Percentiles rank a stretch among this genome's conserved stretches.
These are phyloP conservation scores for Piaya cayana DNA, from an alignment of 2,113 vertebrate genomes.

Conservation along the genomic window DNA sequence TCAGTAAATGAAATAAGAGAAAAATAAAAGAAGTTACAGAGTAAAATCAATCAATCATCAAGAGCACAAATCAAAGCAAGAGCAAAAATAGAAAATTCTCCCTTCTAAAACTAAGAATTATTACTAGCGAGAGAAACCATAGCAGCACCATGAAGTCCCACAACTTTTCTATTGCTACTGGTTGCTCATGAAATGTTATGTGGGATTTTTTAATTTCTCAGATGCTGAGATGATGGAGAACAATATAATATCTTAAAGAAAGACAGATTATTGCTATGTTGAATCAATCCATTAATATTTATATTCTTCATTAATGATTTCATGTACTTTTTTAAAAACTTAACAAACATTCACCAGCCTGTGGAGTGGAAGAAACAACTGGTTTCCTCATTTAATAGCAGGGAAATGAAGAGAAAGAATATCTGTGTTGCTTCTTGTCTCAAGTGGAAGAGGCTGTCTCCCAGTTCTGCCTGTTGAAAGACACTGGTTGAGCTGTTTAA, in stretches of 20 bases:
- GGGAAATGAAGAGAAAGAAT: not conserved
- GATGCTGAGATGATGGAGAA: not conserved
- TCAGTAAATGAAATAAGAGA: constrained; percentile 24
- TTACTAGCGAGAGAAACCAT: not conserved
- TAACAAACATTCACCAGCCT: not conserved
- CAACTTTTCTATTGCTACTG: not conserved
- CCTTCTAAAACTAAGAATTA: constrained; percentile 7
- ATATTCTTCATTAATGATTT: constrained; percentile 16
- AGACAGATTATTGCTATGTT: not conserved
- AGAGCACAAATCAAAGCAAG: constrained; percentile 44
- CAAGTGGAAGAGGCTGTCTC: not conserved
- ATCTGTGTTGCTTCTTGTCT: not conserved
- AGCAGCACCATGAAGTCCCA: not conserved
- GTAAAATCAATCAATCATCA: constrained; percentile 48
- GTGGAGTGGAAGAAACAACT: not conserved
- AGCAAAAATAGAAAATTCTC: constrained; percentile 4
- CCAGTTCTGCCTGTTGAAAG: not conserved
- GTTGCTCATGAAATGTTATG: not conserved
- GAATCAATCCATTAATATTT: constrained; percentile 17
- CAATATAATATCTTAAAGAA: not conserved
- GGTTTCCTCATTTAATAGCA: not conserved
- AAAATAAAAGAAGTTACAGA: constrained; percentile 31
- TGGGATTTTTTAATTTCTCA: not conserved
- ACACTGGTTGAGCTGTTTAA: not conserved
- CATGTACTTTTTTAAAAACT: not conserved